These are phyloP conservation scores for Pristionchus fissidentatus DNA, from an alignment of 2,888 invertebrate species.

Conservation along the genomic window DNA sequence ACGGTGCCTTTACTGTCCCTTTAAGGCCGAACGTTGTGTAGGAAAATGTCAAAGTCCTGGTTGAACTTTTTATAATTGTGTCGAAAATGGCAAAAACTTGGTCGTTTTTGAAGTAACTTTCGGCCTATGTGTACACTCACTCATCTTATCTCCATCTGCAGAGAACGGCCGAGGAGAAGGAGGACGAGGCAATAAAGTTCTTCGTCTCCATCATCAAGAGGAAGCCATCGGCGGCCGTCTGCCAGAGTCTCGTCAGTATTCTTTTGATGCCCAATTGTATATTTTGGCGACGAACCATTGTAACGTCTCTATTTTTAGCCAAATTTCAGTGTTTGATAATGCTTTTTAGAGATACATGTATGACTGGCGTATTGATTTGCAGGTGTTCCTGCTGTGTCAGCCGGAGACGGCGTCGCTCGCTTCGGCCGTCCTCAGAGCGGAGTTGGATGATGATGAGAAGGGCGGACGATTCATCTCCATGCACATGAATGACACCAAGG, in stretches of 20 bases:
- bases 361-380: neutral
- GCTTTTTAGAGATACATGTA: neutral
- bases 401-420: neutral
- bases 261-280: neutral
- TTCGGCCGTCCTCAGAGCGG: neutral
- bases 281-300: no score
- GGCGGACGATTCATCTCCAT: neutral
- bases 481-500: conserved; percentile 7
- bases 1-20: no score
- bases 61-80: no score
- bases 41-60: no score
- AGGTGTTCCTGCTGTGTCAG: conserved; percentile 6
- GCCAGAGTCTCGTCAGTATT: conserved; percentile 22
- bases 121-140: no score
- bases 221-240: neutral
- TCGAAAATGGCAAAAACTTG: no score
- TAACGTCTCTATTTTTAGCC: no score
- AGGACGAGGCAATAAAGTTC: neutral
- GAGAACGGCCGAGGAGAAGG: neutral
- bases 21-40: no score
- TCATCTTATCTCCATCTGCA: neutral
- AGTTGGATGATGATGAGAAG: conserved; percentile 4
- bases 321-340: no score
- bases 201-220: neutral
- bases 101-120: no score